Evolutionary conservation across 1,140 invertebrate genomes (phyloP), one percentile per base, ranked within the genome.

Genomic region (Tribolium madens): DNA sequence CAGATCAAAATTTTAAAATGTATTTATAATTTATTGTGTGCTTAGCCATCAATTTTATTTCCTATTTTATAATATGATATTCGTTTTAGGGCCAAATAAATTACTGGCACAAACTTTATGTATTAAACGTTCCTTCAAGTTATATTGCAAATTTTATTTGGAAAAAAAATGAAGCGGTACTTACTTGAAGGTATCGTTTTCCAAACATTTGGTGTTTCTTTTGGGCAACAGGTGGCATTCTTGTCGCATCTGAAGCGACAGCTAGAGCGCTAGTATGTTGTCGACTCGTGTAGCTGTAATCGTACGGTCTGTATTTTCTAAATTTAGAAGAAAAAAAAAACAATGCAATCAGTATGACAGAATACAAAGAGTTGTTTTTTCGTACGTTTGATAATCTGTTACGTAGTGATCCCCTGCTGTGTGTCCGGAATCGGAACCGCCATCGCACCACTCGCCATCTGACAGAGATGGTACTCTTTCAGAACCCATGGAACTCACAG

Each of bases 121-220:
- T 26, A 26, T 26, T 26, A 26, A 1, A 26, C 0, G 21, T 26
- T 26, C 21, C 3, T 26, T 26, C 21, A 26, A 21, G 6, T 26
- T 0, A 1, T 5, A 26, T 4, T 4, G 21, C 21, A 5, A 26
- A n/a, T n/a, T n/a, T n/a, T 26, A 26, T 26, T 4, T 26, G 21
- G 21, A 9, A 4, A 42, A 2, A 36, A 36, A 36, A 31, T n/a
- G n/a, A n/a, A 2, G 18, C 3, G 18, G 18, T 21, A 74, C 73
- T 71, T 84, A 89, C 94, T 84, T 95, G 93, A 79, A 94, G 92
- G 83, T 93, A 94, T 78, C 95, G 86, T 83, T 96, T 96, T 9
- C 94, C 95, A 84, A 95, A 97, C 91, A 96, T 92, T 80, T 96
- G 95, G 85, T 96, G 94, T 85, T 96, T 97, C 87, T 97, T 96